phyloP scores from a whole-genome alignment of 2,888 invertebrate genomes.

The Agrochola litura region DNA sequence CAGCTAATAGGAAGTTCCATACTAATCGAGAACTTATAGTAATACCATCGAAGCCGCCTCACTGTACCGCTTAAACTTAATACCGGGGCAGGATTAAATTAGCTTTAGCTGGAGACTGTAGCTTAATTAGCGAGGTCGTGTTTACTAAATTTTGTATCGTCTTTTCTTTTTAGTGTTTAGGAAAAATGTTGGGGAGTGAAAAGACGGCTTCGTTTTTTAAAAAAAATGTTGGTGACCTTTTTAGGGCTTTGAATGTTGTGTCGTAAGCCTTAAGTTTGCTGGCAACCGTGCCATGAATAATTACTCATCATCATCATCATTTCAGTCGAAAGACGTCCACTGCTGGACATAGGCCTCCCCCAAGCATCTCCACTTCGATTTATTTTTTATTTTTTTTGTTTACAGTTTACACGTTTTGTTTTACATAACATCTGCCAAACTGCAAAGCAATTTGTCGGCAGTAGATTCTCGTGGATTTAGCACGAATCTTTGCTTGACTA shows the following conservation, averaged over 20 bases:
- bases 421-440: no score
- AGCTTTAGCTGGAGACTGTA: background rate
- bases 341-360: no score
- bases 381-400: no score
- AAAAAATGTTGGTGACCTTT: background rate
- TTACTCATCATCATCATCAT: no score
- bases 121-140: slow-evolving; percentile 31
- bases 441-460: no score
- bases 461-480: no score
- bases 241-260: background rate
- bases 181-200: background rate
- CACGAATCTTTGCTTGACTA: no score
- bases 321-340: no score
- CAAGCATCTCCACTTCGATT: no score
- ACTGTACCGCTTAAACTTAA: slow-evolving; percentile 22
- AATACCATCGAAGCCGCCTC: slow-evolving; percentile 9
- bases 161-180: background rate
- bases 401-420: no score
- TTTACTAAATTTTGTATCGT: slow-evolving; percentile 15
- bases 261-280: background rate
- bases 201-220: background rate
- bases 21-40: slow-evolving; percentile 29
- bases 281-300: no score
- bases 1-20: slow-evolving; percentile 8
- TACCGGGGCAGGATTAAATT: slow-evolving; percentile 29